These are phyloP conservation scores for Drosophila orosa DNA, from an alignment of 1,140 invertebrate genomes.

Conservation along the genomic window DNA sequence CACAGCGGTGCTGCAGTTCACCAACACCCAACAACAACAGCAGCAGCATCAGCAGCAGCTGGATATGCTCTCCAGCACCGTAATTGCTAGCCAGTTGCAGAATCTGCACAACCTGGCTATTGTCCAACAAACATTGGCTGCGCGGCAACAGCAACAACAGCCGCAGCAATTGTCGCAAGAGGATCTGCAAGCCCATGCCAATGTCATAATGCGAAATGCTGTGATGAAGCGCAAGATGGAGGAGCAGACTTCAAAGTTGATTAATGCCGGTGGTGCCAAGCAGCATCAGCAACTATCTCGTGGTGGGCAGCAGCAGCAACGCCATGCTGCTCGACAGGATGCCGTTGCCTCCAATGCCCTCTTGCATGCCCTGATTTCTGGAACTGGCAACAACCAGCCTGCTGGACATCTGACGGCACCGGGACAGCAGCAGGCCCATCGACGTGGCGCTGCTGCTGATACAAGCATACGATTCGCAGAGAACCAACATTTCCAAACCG, in stretches of 20 bases:
- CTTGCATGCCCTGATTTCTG: constrained; percentile 63
- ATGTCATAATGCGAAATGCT: constrained; percentile 81
- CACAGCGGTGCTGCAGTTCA: constrained; percentile 79
- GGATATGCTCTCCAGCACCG: constrained; percentile 76
- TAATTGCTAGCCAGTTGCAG: constrained; percentile 77
- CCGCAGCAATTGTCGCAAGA: constrained; percentile 70
- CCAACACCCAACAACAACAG: constrained; percentile 79
- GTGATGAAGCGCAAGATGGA: constrained; percentile 81
- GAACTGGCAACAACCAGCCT: constrained; percentile 36
- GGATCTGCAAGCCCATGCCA: constrained; percentile 77
- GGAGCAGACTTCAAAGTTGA: constrained; percentile 66
- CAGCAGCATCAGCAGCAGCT: constrained; percentile 74
- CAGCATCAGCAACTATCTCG: constrained; percentile 45
- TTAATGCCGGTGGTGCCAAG: constrained; percentile 36
- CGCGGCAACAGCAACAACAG: constrained; percentile 62
- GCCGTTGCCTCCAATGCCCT: constrained; percentile 55
- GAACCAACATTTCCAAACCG: constrained; percentile 43
- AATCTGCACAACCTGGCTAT: constrained; percentile 77
- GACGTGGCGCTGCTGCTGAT: constrained; percentile 20
- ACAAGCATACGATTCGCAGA: constrained; percentile 39
- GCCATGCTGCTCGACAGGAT: constrained; percentile 34
- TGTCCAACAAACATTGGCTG: constrained; percentile 74
- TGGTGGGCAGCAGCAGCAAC: constrained; percentile 21
- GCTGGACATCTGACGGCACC: neutral
- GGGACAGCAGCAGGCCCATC: constrained; percentile 26